A percentile compares a stretch with the other conserved stretches of the same genome.
These are phyloP conservation scores for Aurelia sp. DNA, from an alignment of 30 jellyfish, hydroid and myxozoan species.

Conservation along the genomic window DNA sequence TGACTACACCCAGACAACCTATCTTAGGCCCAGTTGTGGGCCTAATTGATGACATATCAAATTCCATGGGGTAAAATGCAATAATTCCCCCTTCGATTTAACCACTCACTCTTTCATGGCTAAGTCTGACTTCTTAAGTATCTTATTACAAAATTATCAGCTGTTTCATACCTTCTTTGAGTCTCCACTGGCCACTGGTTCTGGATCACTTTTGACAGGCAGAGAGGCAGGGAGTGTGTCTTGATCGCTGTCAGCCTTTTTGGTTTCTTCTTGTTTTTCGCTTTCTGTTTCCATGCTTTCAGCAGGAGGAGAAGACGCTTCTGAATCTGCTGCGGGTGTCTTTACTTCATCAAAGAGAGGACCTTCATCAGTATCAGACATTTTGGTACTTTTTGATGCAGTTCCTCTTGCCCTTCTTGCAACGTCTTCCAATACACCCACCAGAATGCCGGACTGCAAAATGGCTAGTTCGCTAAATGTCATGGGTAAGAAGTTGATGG, in stretches of 20 bases:
- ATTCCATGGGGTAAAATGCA: no score
- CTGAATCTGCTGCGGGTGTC: conserved; percentile 14
- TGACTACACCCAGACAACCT: no score
- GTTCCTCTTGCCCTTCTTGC: no score
- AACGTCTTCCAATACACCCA: no score
- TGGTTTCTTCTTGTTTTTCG: conserved; percentile 15
- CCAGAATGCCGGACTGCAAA: no score
- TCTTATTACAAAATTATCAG: background rate
- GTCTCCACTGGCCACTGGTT: background rate
- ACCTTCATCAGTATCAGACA: conserved; percentile 63
- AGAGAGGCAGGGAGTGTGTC: conserved; percentile 57
- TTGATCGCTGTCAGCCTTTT: conserved; percentile 17
- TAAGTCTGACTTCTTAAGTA: background rate
- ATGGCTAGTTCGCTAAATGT: no score
- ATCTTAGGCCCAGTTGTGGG: no score
- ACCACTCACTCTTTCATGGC: background rate
- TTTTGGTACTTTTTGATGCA: background rate
- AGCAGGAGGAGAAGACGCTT: background rate
- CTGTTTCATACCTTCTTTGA: conserved; percentile 24
- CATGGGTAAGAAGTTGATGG: no score
- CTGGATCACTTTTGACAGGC: conserved; percentile 30
- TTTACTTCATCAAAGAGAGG: conserved; percentile 62
- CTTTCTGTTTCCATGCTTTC: conserved; percentile 24
- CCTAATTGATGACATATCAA: no score
- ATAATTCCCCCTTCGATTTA: background rate